Evolutionary conservation across 2,113 vertebrate genomes (phyloP), one percentile per base, ranked within the genome.

Genomic region (Myrmecophaga tridactyla): DNA sequence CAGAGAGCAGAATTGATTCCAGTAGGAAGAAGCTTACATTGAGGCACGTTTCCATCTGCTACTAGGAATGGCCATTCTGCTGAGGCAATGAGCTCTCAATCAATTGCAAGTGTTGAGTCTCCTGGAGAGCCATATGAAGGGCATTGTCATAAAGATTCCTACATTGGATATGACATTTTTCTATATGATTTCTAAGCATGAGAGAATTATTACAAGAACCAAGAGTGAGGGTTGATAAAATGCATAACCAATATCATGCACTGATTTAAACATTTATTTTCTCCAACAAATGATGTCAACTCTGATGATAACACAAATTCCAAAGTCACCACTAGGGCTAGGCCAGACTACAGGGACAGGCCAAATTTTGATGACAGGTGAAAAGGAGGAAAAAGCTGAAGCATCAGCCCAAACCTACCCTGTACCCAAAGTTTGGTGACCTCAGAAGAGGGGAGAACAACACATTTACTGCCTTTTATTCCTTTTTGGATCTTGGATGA

Each of bases 231-330:
- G 34, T 23, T 91, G 53, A 36, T 72, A 81, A 81, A 73, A 86
- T 18, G 34, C 39, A 18, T 53, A 48, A 81, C 29, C 46, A n/a
- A 81, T 65, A 81, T 73, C 25, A 10, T 39, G 75, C 29, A 58
- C 65, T 58, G 43, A 53, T 63, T 75, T 53, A 72, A 72, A 15
- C 65, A 73, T 58, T 63, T n/a, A 34, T 63, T 88, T 88, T 82
- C 60, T n/a, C 77, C n/a, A 78, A 25, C 9, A 41, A 86, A 65
- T 31, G 82, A 69, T 13, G 34, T 67, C 58, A 87, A 83, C 58
- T 76, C 58, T 60, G 51, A 92, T 51, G 29, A 88, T 67, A 92
- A 67, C 36, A 87, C 67, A 67, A 46, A 92, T 88, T 95, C 67
- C 58, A 60, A 88, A 76, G 48, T 58, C 7, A 83, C 36, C 34